phyloP scores from a whole-genome alignment of 1,140 invertebrate species.

The Drosophila aff. region DNA sequence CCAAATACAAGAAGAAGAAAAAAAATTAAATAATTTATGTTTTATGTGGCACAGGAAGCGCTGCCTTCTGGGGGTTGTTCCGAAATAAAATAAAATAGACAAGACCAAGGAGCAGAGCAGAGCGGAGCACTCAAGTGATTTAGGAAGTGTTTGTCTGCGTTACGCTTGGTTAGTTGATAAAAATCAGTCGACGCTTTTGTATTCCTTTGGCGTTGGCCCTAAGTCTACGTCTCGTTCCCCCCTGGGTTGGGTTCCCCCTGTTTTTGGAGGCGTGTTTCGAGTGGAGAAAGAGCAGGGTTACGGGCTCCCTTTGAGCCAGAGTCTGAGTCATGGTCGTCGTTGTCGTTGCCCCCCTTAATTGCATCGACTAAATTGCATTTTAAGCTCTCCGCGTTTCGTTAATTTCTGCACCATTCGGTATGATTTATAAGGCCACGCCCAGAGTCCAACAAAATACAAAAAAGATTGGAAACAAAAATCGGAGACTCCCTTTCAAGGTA shows the following conservation, averaged over 20 bases:
- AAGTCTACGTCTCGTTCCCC: background rate
- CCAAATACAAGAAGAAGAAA: slow-evolving; percentile 17
- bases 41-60: slow-evolving; percentile 78
- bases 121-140: slow-evolving; percentile 73
- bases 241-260: background rate
- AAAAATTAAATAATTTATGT: slow-evolving; percentile 83
- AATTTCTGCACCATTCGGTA: slow-evolving; percentile 30
- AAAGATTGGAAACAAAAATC: slow-evolving; percentile 5
- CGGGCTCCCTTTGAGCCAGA: background rate
- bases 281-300: background rate
- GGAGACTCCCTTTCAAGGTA: slow-evolving; percentile 7
- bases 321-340: slow-evolving; percentile 36
- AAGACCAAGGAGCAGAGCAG: slow-evolving; percentile 2
- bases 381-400: slow-evolving; percentile 60
- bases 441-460: background rate
- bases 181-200: slow-evolving; percentile 78
- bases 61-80: slow-evolving; percentile 61
- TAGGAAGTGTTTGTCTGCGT: slow-evolving; percentile 84
- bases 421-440: slow-evolving; percentile 45
- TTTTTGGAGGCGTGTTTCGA: slow-evolving; percentile 7
- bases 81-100: slow-evolving; percentile 46
- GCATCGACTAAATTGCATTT: slow-evolving; percentile 78
- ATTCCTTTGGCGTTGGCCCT: slow-evolving; percentile 36
- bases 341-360: slow-evolving; percentile 49
- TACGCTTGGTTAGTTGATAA: slow-evolving; percentile 84